These are phyloP conservation scores for Papilio protenor DNA, from an alignment of 2,888 invertebrate species.

Conservation along the genomic window DNA sequence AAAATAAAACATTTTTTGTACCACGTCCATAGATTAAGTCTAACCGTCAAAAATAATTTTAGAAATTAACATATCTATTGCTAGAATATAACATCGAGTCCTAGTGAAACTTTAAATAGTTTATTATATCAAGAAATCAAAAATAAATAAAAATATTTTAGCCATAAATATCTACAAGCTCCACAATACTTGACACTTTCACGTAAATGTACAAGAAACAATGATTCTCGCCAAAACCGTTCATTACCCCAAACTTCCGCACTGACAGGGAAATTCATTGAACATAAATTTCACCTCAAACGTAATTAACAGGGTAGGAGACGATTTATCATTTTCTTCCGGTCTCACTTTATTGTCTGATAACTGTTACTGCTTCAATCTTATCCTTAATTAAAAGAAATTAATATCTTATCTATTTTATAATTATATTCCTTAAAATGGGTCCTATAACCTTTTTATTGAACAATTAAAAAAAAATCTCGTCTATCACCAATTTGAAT, in stretches of 20 bases:
- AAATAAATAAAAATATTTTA: neutral
- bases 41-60: too few species aligned
- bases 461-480: too few species aligned
- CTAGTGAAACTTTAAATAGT: too few species aligned
- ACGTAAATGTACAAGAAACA: neutral
- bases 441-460: neutral
- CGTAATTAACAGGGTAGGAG: slow-evolving; percentile 25
- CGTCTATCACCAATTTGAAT: too few species aligned
- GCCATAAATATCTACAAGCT: neutral
- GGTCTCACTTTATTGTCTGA: slow-evolving; percentile 16
- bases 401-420: too few species aligned
- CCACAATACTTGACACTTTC: neutral
- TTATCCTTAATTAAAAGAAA: slow-evolving; percentile 8
- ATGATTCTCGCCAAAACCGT: neutral
- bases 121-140: too few species aligned
- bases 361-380: slow-evolving; percentile 3
- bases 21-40: too few species aligned
- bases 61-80: too few species aligned
- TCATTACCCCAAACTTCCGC: slow-evolving; percentile 6
- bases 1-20: too few species aligned
- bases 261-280: slow-evolving; percentile 7
- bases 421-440: neutral
- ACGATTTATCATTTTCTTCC: slow-evolving; percentile 20
- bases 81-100: too few species aligned
- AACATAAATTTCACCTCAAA: slow-evolving; percentile 23